Evolutionary conservation across 2,113 vertebrate species (phyloP), one percentile per base, ranked within the genome.

Genomic region (Hippocampus barbouri): DNA sequence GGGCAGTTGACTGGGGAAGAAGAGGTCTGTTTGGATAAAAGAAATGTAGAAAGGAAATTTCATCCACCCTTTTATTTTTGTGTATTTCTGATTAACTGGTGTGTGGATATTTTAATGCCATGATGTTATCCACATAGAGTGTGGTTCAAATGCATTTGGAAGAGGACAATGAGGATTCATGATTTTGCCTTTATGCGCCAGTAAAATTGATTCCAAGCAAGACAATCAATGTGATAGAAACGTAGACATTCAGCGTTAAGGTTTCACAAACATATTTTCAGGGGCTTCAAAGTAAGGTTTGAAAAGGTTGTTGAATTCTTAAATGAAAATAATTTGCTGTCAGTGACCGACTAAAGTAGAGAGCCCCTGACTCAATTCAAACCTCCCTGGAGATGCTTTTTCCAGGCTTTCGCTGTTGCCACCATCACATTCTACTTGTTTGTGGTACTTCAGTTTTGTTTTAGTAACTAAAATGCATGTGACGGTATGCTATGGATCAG

Each of bases 21-120:
- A 88, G 89, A 89, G 89, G 89, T 90, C 87, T 84, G 86, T 87
- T 84, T 83, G 78, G 78, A 86, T 87, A 82, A 85, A 84, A 80
- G 59, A 79, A 80, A 80, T 73, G 54, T 85, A 78, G 83, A 84
- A 67, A 81, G 40, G 78, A 73, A 76, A 80, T 38, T 57, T 54
- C 53, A 72, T 75, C 49, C 66, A 74, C 76, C 23, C 15, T 77
- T 41, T 40, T 53, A 65, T 73, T 60, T 77, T 30, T 34, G 2
- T 61, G 27, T 34, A 76, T 78, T 81, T 80, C 71, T 78, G 68
- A 78, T 72, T 75, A 60, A 82, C 63, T 82, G 69, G 84, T 79
- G 81, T 69, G 49, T 64, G 34, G 53, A 68, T 30, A 8, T 51
- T 1, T 66, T 12, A 25, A 51, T 63, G 27, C 30, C 23, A 43